Base-by-base conservation (phyloP, 2,113 vertebrate species). In the Peromyscus leucopus region DNA sequence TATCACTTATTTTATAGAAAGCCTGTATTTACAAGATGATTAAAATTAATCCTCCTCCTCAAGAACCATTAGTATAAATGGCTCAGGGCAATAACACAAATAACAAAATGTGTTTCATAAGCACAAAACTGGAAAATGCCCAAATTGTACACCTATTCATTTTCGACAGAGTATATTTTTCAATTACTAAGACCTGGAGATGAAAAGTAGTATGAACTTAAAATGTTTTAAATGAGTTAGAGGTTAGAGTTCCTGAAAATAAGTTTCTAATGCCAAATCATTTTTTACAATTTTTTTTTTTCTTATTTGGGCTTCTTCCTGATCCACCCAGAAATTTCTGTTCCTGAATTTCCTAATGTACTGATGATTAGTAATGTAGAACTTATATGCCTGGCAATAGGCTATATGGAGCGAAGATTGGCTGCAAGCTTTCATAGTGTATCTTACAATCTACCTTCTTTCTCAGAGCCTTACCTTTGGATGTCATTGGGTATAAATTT, bases 81-180 rank as follows among this genome's bases (percentile, higher is more conserved):
- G 13, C 22, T 78, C 48, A 65, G 6, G 24, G 36, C 22, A 85
- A 28, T 87, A 46, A 33, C 21, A 83, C 2, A 13, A 65, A 96
- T 83, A 89, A 75, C 15, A 74, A 80, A 75, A 78, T 75, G 4
- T 87, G 83, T 63, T 79, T 96, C 83, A 65, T 59, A 89, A 65
- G 5, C 21, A 78, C 46, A 76, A 69, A 69, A 69, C 13, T 69
- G 31, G 28, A 69, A 90, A 67, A 67, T 17, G 61, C 7, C 17
- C 17, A 76, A 31, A 0, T 21, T 92, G 59, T 80, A 89, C 24
- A 22, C 33, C 26, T 78, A 21, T n/a, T 79, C 12, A 36, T 21
- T 92, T 90, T 59, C 78, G 55, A 65, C 90, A 17, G 89, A 4
- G 7, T 86, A 59, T 19, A 94, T 85, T 72, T 94, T 94, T 67